These are phyloP conservation scores for Axis porcinus DNA, from an alignment of 2,113 vertebrate species.

Conservation along the genomic window DNA sequence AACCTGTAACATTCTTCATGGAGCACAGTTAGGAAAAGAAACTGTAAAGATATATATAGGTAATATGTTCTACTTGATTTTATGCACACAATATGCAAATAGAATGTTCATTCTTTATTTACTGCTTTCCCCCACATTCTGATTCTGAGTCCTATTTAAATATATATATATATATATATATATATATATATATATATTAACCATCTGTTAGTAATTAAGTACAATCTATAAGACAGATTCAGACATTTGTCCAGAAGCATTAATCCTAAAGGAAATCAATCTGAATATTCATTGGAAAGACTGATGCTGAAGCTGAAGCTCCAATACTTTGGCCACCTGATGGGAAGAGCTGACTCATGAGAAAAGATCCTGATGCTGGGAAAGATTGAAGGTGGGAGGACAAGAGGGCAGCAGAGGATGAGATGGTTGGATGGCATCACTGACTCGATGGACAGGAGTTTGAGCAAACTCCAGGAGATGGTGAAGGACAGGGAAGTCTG, in stretches of 20 bases:
- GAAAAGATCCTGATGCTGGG: not conserved
- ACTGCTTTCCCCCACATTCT: accelerated
- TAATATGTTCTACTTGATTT: not conserved
- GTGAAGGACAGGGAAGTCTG: not conserved
- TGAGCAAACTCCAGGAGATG: not conserved
- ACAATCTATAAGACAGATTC: not conserved
- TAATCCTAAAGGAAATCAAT: not conserved
- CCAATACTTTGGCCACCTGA: not conserved
- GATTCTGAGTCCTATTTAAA: not conserved
- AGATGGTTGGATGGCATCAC: not conserved
- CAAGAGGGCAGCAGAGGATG: not conserved
- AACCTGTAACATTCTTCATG: not conserved
- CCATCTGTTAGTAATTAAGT: not conserved
- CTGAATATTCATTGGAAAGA: not conserved
- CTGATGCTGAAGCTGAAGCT: not conserved
- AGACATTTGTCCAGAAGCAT: not conserved
- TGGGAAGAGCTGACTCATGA: not conserved
- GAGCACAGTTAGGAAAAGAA: not conserved
- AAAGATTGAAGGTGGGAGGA: not conserved
- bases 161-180: no score
- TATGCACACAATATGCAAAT: not conserved
- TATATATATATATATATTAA: not conserved
- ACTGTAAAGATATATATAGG: not conserved
- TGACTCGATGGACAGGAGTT: not conserved
- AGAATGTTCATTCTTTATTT: not conserved